Evolutionary conservation across 2,113 vertebrate species (phyloP), one percentile per base, ranked within the genome.

Genomic region (Pomatorhinus ruficollis): DNA sequence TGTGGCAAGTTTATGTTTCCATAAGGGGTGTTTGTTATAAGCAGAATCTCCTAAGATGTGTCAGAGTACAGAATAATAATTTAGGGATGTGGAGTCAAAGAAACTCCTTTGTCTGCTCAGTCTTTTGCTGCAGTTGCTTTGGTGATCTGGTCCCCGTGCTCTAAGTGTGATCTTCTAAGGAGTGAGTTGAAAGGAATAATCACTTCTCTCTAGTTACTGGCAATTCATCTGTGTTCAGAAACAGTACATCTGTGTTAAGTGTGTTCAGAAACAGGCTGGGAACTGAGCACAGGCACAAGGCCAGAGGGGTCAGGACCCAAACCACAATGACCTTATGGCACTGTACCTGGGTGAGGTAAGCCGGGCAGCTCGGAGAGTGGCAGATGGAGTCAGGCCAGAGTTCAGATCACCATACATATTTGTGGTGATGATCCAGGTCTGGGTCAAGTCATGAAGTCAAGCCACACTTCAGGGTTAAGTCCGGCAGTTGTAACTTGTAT

Each of bases 201-300:
- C 16, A 11, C 12, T 49, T 24, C 35, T 66, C 8, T 33, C 21
- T 60, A 40, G 23, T 23, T 65, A 18, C 14, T 64, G 44, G 5
- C 39, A 79, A 6, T 44, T 16, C 8, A 60, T 15, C 19, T 4
- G 1, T n/a, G 7, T 11, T 6, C 0, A 1, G 12, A 53, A 87
- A n/a, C n/a, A 65, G 25, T 39, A 39, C 8, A 60, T 15, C 19
- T 4, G 1, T n/a, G 7, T 11, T 6, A 0, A 1, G 12, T 4
- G 1, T n/a, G 7, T 11, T 6, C 0, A 1, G 12, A 53, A 87
- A n/a, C n/a, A 65, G 25, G 13, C 22, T 18, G n/a, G 27, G 53
- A 83, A 18, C 27, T 33, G 47, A 66, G 15, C 19, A 16, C 14
- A 3, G 8, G 20, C 4, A 0, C 28, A 69, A 81, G 50, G 49